These are phyloP conservation scores for Amphibalanus amphitrite DNA, from an alignment of 1,140 invertebrate genomes.

Conservation along the genomic window DNA sequence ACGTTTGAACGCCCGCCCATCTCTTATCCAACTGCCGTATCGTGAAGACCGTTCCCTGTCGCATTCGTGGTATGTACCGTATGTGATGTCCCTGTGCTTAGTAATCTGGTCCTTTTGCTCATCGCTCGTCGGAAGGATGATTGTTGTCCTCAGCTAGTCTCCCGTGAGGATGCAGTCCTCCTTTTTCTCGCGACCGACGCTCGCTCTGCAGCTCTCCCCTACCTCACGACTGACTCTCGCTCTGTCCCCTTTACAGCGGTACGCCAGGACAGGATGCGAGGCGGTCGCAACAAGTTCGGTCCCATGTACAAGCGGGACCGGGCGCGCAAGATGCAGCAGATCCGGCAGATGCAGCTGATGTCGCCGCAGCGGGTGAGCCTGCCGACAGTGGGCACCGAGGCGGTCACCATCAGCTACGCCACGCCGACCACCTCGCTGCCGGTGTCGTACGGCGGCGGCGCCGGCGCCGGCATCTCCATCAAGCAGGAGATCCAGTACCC, in stretches of 20 bases:
- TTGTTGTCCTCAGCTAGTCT: too few species aligned
- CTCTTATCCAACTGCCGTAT: too few species aligned
- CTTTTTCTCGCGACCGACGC: too few species aligned
- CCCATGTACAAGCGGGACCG: constrained; percentile 98
- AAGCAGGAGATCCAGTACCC: constrained; percentile 94
- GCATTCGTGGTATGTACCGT: too few species aligned
- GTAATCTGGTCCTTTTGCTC: too few species aligned
- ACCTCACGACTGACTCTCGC: too few species aligned
- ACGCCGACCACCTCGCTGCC: constrained; percentile 20
- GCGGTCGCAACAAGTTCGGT: constrained; percentile 97
- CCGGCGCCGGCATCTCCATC: constrained; percentile 31
- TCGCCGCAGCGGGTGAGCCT: constrained; percentile 27
- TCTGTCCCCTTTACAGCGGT: constrained; percentile 59
- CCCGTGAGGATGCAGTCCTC: too few species aligned
- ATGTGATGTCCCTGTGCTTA: too few species aligned
- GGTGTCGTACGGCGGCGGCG: constrained; percentile 21
- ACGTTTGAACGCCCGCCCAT: too few species aligned
- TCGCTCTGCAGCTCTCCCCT: too few species aligned
- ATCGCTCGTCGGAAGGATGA: too few species aligned
- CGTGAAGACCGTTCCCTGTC: too few species aligned
- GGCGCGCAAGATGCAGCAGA: constrained; percentile 83
- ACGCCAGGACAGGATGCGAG: constrained; percentile 91
- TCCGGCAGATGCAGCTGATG: constrained; percentile 48
- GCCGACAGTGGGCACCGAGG: constrained; percentile 36
- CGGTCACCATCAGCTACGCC: constrained; percentile 29